Evolutionary conservation across 37 sponge, comb jelly and placozoan species (phyloP), one percentile per base, ranked within the genome.

Genomic region (Cliona cf. orientalis): DNA sequence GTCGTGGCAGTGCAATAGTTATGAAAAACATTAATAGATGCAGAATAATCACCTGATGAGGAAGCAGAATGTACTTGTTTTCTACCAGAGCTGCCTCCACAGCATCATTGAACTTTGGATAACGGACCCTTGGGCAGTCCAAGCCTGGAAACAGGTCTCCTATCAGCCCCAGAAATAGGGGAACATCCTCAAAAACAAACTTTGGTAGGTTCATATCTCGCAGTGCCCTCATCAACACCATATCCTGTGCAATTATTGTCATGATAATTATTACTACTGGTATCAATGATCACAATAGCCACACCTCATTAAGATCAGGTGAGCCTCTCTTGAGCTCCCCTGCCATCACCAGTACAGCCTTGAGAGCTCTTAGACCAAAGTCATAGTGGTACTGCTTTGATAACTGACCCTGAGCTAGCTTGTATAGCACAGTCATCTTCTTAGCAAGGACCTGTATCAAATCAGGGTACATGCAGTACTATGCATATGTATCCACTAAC

Each of bases 201-300:
- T 99, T 99, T 45, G 99, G 99, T n/a, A 99, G 74, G 75, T 99
- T 99, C 99, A 99, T 99, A 79, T 99, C 99, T 45, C 99, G 95
- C 11, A 99, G 93, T 34, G 99, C 99, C 65, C 99, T 84, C 99
- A 99, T 99, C 46, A 99, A 81, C 42, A 99, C 99, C 69, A 96
- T 88, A 73, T 99, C 99, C 88, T 96, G 58, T 21, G 45, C 33
- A 35, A 68, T 26, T 5, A 78, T 34, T 33, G 36, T 29, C 33
- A 57, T 25, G 2, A 86, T 37, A n/a, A 35, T n/a, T 23, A 62
- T 76, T 25, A 23, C 21, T 32, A 62, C 29, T 22, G 17, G 57
- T 3, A 69, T 66, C 39, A 34, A 42, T 2, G 14, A n/a, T 7
- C 25, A 58, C 0, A 7, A 1, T 36, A 9, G 1, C 32, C 72